These are phyloP conservation scores for Scaptodrosophila latifasciaeformis DNA, from an alignment of 2,888 invertebrate genomes.

Conservation along the genomic window DNA sequence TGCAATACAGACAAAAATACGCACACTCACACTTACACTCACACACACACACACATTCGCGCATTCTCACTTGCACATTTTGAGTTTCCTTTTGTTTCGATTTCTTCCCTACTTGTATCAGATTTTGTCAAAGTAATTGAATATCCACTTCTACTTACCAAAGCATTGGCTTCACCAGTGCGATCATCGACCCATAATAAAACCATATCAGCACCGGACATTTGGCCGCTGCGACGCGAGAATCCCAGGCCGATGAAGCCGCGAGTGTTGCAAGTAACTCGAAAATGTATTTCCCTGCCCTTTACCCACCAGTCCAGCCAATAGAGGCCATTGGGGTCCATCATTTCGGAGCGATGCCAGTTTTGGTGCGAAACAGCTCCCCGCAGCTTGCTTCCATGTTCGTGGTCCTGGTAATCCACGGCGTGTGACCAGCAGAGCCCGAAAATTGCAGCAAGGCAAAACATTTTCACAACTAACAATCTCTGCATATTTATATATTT, in stretches of 20 bases:
- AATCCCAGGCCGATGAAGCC: slow-evolving; percentile 93
- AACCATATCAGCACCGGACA: slow-evolving; percentile 89
- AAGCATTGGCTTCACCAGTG: slow-evolving; percentile 79
- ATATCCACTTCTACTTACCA: slow-evolving; percentile 79
- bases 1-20: not conserved
- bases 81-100: not conserved
- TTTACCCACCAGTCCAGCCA: slow-evolving; percentile 82
- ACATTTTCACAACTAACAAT: not conserved
- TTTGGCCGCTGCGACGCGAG: slow-evolving; percentile 83
- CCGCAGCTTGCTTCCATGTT: no score
- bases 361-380: slow-evolving; percentile 60
- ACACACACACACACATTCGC: no score
- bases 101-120: no score
- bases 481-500: no score
- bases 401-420: not conserved
- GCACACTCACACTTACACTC: not conserved
- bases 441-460: not conserved
- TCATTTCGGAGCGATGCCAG: slow-evolving; percentile 73
- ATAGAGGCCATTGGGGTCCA: slow-evolving; percentile 74
- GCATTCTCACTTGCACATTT: no score
- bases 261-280: slow-evolving; percentile 85
- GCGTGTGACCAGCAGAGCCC: no score
- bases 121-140: not conserved
- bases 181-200: slow-evolving; percentile 90
- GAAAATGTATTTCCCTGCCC: slow-evolving; percentile 85